Evolutionary conservation across 2,888 invertebrate species (phyloP).

Genomic region (Uloborus plumipes): DNA sequence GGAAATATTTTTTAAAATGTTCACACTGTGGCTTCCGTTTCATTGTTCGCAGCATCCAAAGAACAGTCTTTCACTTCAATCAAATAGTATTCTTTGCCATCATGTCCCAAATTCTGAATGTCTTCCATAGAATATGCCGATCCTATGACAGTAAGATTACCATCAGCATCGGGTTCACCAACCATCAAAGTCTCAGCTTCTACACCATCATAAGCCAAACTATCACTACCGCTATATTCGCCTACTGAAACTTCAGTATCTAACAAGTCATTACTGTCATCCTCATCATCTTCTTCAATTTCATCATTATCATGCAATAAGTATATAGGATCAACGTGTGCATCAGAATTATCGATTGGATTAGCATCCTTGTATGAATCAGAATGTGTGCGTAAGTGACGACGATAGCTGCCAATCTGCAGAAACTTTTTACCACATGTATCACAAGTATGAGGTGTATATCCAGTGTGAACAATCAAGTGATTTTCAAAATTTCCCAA

Average conservation of each 20-base stretch:
- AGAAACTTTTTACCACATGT: slow-evolving; percentile 55
- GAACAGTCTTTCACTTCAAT: slow-evolving; percentile 54
- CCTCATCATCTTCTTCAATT: slow-evolving; percentile 39
- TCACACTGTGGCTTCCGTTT: slow-evolving; percentile 34
- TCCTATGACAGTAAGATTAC: slow-evolving; percentile 55
- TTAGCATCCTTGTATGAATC: slow-evolving; percentile 40
- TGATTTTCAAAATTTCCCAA: slow-evolving; percentile 60
- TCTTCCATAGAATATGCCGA: slow-evolving; percentile 57
- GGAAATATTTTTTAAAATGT: neutral
- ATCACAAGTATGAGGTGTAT: slow-evolving; percentile 55
- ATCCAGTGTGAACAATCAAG: slow-evolving; percentile 58
- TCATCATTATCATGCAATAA: slow-evolving; percentile 45
- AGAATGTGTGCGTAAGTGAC: slow-evolving; percentile 46
- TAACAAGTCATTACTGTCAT: slow-evolving; percentile 39
- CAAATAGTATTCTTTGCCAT: slow-evolving; percentile 57
- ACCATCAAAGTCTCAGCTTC: slow-evolving; percentile 53
- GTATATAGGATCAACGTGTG: slow-evolving; percentile 18
- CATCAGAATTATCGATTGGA: slow-evolving; percentile 34
- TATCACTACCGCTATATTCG: slow-evolving; percentile 45
- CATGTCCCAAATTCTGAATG: slow-evolving; percentile 46
- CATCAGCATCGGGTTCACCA: slow-evolving; percentile 53
- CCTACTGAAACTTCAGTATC: slow-evolving; percentile 48
- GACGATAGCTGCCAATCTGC: slow-evolving; percentile 55
- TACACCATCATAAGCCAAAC: slow-evolving; percentile 37
- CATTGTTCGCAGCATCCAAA: slow-evolving; percentile 25